A percentile compares a stretch with the other conserved stretches of the same genome.
Conservation (phyloP, 2,113 vertebrate genomes). For the Ophiodon elongatus region DNA sequence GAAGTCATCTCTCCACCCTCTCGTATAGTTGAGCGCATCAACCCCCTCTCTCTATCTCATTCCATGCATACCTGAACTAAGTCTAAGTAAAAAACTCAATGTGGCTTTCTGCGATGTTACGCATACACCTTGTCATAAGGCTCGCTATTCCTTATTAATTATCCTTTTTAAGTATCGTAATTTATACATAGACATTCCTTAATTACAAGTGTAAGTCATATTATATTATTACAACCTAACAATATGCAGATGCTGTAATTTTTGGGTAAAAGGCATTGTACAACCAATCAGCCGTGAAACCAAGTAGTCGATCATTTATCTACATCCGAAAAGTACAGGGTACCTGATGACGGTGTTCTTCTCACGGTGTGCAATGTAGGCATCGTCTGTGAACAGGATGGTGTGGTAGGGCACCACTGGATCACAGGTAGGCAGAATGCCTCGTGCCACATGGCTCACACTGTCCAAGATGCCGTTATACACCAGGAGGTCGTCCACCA, state of each 20-base stretch:
- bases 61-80: too few relatives aligned
- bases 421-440: slow-evolving; percentile 94
- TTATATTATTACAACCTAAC: too few relatives aligned
- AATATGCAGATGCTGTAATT: background rate
- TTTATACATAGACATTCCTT: too few relatives aligned
- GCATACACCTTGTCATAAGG: too few relatives aligned
- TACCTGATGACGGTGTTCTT: slow-evolving; percentile 91
- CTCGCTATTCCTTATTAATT: too few relatives aligned
- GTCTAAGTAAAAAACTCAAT: too few relatives aligned
- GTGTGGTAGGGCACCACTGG: slow-evolving; percentile 91
- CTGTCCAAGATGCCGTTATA: slow-evolving; percentile 95
- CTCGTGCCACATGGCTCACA: slow-evolving; percentile 85
- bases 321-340: background rate
- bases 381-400: slow-evolving; percentile 92
- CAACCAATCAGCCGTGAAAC: background rate
- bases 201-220: too few relatives aligned
- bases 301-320: background rate
- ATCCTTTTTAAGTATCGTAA: too few relatives aligned
- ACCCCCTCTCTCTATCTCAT: too few relatives aligned
- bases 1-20: too few relatives aligned
- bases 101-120: too few relatives aligned
- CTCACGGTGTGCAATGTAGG: slow-evolving; percentile 86
- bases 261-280: background rate
- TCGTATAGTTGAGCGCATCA: too few relatives aligned
- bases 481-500: slow-evolving; percentile 96